A percentile compares a stretch with the other conserved stretches of the same genome.
These are phyloP conservation scores for Mastacembelus armatus DNA, from an alignment of 2,797 vertebrate genomes.

Conservation along the genomic window DNA sequence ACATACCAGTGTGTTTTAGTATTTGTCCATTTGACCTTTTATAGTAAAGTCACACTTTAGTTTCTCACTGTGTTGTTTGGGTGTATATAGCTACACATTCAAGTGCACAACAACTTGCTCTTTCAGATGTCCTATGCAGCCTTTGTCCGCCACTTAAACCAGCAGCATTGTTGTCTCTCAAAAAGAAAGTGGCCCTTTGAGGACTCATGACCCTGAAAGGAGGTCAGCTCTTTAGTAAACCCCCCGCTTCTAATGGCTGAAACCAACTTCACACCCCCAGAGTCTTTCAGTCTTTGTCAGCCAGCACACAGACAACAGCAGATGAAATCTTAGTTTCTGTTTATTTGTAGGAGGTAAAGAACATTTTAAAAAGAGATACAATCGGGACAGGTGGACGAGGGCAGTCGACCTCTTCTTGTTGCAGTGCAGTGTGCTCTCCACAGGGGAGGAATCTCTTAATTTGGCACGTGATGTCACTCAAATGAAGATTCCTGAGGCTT, in stretches of 20 bases:
- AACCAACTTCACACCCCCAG: background rate
- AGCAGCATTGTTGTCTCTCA: background rate
- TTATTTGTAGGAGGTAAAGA: slow-evolving; percentile 10
- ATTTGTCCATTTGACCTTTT: slow-evolving; percentile 18
- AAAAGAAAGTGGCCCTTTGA: background rate
- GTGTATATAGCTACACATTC: too few relatives aligned
- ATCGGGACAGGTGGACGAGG: slow-evolving; percentile 1
- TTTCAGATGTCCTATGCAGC: background rate
- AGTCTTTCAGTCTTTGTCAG: background rate
- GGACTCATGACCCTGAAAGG: background rate
- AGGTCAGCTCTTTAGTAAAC: slow-evolving; percentile 2
- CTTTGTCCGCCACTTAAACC: background rate
- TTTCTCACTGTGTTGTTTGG: too few relatives aligned
- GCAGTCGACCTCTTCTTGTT: background rate
- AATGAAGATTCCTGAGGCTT: slow-evolving; percentile 13
- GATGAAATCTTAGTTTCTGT: slow-evolving; percentile 1
- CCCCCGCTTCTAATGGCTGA: slow-evolving; percentile 9
- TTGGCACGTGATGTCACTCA: slow-evolving; percentile 7
- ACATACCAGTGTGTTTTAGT: background rate
- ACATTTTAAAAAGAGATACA: slow-evolving; percentile 19
- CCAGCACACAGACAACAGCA: background rate
- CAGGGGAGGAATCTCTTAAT: slow-evolving; percentile 10
- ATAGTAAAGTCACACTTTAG: background rate
- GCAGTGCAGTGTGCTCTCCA: background rate
- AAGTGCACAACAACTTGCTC: background rate